Evolutionary conservation across 92 coral and sea anemone genomes (phyloP).

Genomic region (Nematostella vectensis): DNA sequence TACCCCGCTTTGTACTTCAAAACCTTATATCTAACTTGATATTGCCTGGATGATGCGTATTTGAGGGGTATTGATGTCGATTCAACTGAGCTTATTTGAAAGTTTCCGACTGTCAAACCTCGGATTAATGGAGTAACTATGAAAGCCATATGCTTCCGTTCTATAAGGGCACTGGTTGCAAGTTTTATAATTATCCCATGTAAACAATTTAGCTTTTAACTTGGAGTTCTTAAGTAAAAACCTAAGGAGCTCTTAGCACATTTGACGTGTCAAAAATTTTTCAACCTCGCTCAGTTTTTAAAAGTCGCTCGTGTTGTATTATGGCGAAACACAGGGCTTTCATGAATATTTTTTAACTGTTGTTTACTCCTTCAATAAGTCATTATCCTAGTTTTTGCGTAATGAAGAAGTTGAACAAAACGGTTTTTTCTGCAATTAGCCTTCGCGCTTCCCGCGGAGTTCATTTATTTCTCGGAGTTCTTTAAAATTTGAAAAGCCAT

Average conservation of each 20-base stretch:
- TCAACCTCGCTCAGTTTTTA: neutral
- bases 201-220: constrained; percentile 69
- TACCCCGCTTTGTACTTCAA: constrained; percentile 23
- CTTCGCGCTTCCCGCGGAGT: neutral
- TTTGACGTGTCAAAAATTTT: neutral
- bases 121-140: constrained; percentile 81
- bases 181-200: constrained; percentile 52
- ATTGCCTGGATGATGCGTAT: constrained; percentile 25
- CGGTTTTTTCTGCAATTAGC: constrained; percentile 1
- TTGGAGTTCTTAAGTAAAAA: constrained; percentile 15
- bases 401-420: constrained; percentile 27
- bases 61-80: constrained; percentile 52
- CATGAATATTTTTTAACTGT: neutral
- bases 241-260: neutral
- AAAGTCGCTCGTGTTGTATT: neutral
- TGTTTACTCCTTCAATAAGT: constrained; percentile 55
- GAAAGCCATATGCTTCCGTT: constrained; percentile 68
- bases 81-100: constrained; percentile 56
- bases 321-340: neutral
- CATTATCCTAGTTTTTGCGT: constrained; percentile 40
- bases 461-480: neutral
- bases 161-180: constrained; percentile 36
- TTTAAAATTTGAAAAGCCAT: neutral
- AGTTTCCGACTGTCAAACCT: constrained; percentile 68
- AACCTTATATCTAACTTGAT: constrained; percentile 13